Base-by-base conservation (phyloP, 1,140 invertebrate species). In the Luehdorfia chinensis region DNA sequence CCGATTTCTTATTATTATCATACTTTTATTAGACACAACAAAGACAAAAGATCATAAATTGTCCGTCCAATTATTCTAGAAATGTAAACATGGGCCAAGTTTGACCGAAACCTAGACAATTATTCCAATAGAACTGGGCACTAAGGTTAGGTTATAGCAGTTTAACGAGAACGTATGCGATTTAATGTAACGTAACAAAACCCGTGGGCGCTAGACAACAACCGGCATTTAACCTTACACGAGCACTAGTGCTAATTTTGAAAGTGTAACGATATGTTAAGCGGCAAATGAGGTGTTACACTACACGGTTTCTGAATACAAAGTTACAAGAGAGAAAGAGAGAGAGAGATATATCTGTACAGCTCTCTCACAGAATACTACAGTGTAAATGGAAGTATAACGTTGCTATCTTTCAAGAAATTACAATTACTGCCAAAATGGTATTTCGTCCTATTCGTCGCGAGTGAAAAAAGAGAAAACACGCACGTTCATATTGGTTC, bases 191-290 rank as follows among this genome's bases (percentile, higher is more conserved):
- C 33, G 25, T 43, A 43, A 43, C 39, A 43, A 13, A 13, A 13
- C 39, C 27, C n/a, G 15, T 27, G 27, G 15, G 5, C 25, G 27
- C 30, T 41, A 6, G 9, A 30, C n/a, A 13, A 28, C 4, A 27
- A 15, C 11, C 15, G 27, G 13, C 39, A 16, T 15, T 43, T 12
- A 31, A 13, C 30, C 7, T 43, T 43, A 27, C 16, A 30, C 23
- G 25, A 18, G 27, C 25, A 28, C 39, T 9, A 18, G 14, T 27
- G 39, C 39, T 43, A 43, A 43, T 43, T 43, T 43, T 43, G 39
- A 43, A 43, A 43, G 39, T 43, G 39, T 43, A 43, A 43, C 39
- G 27, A 43, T 30, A 18, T 30, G 39, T 30, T 43, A 43, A 43
- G 30, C 5, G 23, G 25, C 39, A 27, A 27, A 30, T 43, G 12